phyloP scores from a whole-genome alignment of 2,113 vertebrate species.

The Osmerus eperlanus region DNA sequence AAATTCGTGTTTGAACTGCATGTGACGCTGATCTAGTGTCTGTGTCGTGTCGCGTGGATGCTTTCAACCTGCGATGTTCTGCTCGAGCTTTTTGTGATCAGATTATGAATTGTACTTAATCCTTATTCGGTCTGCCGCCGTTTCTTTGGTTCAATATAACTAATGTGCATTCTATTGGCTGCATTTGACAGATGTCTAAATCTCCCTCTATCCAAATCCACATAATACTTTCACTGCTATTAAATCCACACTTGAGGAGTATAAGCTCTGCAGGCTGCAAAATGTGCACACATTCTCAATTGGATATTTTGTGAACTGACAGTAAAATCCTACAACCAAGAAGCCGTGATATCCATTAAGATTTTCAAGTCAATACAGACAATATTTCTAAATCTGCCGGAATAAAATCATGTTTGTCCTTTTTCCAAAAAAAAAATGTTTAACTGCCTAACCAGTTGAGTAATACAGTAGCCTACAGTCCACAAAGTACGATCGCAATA shows the following conservation, averaged over 20 bases:
- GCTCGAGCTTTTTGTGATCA: conserved; percentile 60
- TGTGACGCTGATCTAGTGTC: conserved; percentile 11
- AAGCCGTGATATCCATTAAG: conserved; percentile 69
- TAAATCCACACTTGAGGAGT: conserved; percentile 65
- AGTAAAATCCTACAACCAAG: conserved; percentile 7
- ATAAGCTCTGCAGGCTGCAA: conserved; percentile 18
- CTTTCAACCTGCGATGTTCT: conserved; percentile 32
- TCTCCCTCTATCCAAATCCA: conserved; percentile 61
- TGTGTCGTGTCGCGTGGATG: conserved; percentile 8
- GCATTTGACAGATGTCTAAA: conserved; percentile 73
- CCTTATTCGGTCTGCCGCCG: conserved; percentile 55
- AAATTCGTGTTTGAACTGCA: conserved; percentile 14
- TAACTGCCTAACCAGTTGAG: conserved; percentile 27
- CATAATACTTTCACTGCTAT: conserved; percentile 72
- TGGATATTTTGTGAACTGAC: background rate
- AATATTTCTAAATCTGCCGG: conserved; percentile 79
- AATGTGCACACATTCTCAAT: background rate
- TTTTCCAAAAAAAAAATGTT: conserved; percentile 77
- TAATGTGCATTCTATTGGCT: conserved; percentile 74
- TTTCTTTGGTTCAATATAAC: conserved; percentile 62
- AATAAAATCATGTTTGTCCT: conserved; percentile 85
- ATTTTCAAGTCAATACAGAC: conserved; percentile 72
- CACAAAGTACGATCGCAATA: no score
- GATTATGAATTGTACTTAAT: conserved; percentile 74
- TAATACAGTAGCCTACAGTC: conserved; percentile 24